phyloP scores from a whole-genome alignment of 2,113 vertebrate species.

The Pao palembangensis region DNA sequence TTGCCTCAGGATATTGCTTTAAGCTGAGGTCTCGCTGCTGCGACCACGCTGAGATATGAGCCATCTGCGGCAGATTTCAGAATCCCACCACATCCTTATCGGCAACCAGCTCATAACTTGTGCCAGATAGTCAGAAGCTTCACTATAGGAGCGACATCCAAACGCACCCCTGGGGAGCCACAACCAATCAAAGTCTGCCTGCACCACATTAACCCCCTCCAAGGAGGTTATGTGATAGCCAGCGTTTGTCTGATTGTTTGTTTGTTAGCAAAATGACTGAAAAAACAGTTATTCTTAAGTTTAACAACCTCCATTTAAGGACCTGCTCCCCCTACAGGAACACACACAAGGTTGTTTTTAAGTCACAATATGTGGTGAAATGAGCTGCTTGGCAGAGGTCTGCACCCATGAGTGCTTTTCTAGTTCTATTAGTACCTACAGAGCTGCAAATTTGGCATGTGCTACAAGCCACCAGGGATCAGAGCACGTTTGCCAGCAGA shows the following conservation, averaged over 20 bases:
- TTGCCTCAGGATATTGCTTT: conserved; percentile 43
- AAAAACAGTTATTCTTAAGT: too few relatives aligned
- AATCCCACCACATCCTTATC: conserved; percentile 31
- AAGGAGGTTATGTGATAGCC: too few relatives aligned
- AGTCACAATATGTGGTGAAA: too few relatives aligned
- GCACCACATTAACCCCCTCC: conserved; percentile 17
- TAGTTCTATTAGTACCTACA: conserved; percentile 38
- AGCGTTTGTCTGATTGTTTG: too few relatives aligned
- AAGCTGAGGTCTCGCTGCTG: conserved; percentile 8
- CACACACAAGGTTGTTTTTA: too few relatives aligned
- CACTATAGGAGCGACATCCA: conserved; percentile 46
- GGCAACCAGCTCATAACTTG: conserved; percentile 41
- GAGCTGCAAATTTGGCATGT: conserved; percentile 34
- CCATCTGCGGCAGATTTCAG: conserved; percentile 40
- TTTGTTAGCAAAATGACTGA: too few relatives aligned
- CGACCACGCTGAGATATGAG: conserved; percentile 29
- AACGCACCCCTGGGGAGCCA: conserved; percentile 37
- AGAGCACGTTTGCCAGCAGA: conserved; percentile 43
- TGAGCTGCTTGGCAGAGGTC: too few relatives aligned
- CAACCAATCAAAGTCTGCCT: conserved; percentile 48
- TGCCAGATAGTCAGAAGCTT: conserved; percentile 43
- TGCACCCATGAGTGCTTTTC: too few relatives aligned
- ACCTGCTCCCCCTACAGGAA: too few relatives aligned
- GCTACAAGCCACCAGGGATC: conserved; percentile 37
- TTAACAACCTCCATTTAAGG: too few relatives aligned